phyloP scores from a whole-genome alignment of 2,888 invertebrate species.

The Hyles lineata region DNA sequence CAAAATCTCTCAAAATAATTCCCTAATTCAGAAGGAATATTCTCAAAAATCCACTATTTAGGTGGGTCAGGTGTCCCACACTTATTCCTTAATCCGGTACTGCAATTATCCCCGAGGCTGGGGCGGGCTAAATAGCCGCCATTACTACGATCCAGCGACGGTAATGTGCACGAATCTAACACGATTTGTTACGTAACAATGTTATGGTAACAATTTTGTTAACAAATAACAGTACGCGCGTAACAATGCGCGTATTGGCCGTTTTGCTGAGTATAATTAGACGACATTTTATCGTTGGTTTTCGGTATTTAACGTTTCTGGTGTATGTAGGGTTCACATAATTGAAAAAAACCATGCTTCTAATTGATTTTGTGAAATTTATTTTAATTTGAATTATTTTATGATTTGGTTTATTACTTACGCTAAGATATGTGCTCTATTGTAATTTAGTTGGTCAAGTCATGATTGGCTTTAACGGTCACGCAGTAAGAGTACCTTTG shows the following conservation, averaged over 20 bases:
- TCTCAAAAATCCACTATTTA: not conserved
- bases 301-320: not conserved
- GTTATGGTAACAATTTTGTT: conserved; percentile 10
- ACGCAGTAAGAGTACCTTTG: no score
- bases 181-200: conserved; percentile 61
- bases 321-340: not conserved
- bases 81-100: conserved; percentile 34
- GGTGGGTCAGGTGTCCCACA: conserved; percentile 1
- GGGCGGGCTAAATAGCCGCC: conserved; percentile 57
- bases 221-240: conserved; percentile 17
- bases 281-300: conserved; percentile 11
- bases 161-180: conserved; percentile 53
- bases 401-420: not conserved
- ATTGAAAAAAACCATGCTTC: no score
- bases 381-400: no score
- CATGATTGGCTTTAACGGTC: no score
- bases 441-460: no score
- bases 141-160: conserved; percentile 53
- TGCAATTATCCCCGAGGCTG: conserved; percentile 54
- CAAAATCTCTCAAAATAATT: no score
- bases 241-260: conserved; percentile 26
- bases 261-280: conserved; percentile 57
- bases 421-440: no score
- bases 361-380: no score
- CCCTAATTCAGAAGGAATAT: not conserved